phyloP scores from a whole-genome alignment of 2,888 invertebrate species.

The Catocala fraxini region DNA sequence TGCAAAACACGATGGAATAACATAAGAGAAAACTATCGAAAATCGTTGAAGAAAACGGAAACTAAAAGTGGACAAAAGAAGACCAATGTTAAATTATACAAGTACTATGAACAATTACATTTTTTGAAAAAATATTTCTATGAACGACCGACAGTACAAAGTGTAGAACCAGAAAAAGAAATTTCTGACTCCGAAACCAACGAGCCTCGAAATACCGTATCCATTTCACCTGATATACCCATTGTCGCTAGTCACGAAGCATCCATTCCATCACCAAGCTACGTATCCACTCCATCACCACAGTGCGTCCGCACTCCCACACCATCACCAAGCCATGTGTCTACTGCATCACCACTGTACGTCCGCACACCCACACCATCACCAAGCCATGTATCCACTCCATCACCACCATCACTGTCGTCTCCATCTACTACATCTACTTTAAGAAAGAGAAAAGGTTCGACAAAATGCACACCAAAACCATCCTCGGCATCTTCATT shows the following conservation, averaged over 20 bases:
- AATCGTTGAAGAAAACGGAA: too few relatives aligned
- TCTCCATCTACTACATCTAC: slow-evolving; percentile 20
- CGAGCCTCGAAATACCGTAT: slow-evolving; percentile 26
- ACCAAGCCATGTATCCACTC: slow-evolving; percentile 27
- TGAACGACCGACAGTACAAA: slow-evolving; percentile 25
- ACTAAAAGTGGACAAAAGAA: too few relatives aligned
- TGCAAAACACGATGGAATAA: too few relatives aligned
- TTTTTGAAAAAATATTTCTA: slow-evolving; percentile 28
- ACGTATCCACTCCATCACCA: slow-evolving; percentile 33
- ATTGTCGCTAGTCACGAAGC: not conserved
- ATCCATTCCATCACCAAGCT: slow-evolving; percentile 22
- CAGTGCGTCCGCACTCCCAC: slow-evolving; percentile 21
- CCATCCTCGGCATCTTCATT: slow-evolving; percentile 35
- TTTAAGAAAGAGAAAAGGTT: too few relatives aligned
- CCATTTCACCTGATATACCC: slow-evolving; percentile 18
- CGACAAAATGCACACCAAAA: too few relatives aligned
- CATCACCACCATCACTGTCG: slow-evolving; percentile 30
- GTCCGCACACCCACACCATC: slow-evolving; percentile 31
- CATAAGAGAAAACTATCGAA: too few relatives aligned
- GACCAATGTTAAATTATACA: too few relatives aligned
- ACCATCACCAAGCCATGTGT: slow-evolving; percentile 28
- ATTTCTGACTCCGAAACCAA: slow-evolving; percentile 6
- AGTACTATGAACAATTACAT: slow-evolving; percentile 29
- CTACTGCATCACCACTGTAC: slow-evolving; percentile 28
- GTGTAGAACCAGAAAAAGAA: slow-evolving; percentile 27